Conservation (phyloP, 2,797 vertebrate species). For the Cryptoblepharus egeriae region DNA sequence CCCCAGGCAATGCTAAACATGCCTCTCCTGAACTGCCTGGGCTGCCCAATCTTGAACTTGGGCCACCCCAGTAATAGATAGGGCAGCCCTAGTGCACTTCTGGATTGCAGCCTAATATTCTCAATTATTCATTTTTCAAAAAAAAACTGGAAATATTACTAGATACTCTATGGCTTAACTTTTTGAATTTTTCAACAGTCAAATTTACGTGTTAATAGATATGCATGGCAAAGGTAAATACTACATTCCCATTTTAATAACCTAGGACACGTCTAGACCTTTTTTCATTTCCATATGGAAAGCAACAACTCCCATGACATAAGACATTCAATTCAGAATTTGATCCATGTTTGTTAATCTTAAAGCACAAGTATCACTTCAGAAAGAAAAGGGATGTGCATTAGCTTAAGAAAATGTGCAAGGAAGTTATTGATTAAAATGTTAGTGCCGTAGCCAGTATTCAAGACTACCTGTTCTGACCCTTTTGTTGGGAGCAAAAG, state of each 20-base stretch:
- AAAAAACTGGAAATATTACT: conserved; percentile 49
- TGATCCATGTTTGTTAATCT: conserved; percentile 48
- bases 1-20: too few relatives aligned
- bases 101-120: too few relatives aligned
- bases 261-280: conserved; percentile 53
- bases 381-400: background rate
- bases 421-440: background rate
- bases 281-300: conserved; percentile 70
- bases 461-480: background rate
- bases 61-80: too few relatives aligned
- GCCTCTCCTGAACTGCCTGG: too few relatives aligned
- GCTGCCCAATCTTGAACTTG: too few relatives aligned
- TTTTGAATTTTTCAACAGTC: conserved; percentile 43
- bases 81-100: too few relatives aligned
- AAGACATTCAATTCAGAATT: conserved; percentile 63
- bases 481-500: background rate
- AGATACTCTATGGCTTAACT: conserved; percentile 29
- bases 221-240: conserved; percentile 51
- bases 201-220: conserved; percentile 48
- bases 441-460: background rate
- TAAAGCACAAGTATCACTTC: background rate
- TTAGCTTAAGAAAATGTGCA: background rate
- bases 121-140: conserved; percentile 42
- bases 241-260: conserved; percentile 46
- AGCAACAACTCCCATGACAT: conserved; percentile 60